Evolutionary conservation across 2,888 invertebrate species (phyloP), one percentile per base, ranked within the genome.

Genomic region (Cryptocephalus moraei): DNA sequence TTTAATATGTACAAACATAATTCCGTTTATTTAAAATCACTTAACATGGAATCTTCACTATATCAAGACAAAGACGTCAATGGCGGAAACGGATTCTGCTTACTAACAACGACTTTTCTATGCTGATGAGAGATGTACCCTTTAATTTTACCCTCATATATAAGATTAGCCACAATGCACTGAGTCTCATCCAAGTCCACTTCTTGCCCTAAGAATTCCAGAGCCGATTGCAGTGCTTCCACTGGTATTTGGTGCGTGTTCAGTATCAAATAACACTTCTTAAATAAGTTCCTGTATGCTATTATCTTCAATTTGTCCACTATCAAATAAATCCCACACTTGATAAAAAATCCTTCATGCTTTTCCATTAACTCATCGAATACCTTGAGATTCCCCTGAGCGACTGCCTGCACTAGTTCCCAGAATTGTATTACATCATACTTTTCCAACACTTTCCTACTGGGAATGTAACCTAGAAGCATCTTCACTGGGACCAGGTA

Each of bases 51-150:
- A 6, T 22, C 22, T 22, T 22, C 22, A 22, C 22, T 32, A 31
- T 32, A 31, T 44, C 36, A 48, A 32, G 73, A 76, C 56, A 83
- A 75, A 55, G 78, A 79, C 53, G 84, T 82, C 38, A 87, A 69
- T 10, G 81, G 73, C 4, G 97, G 97, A 69, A 99, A 99, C 1
- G 97, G 90, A 74, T 92, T 93, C 66, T 91, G 89, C 69, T 99
- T 99, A 62, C 95, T 95, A 41, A 99, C 89, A 42, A 99, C 97
- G 47, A 99, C 79, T 72, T 95, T 96, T 68, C 94, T 87, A 71
- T 99, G 96, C 60, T 91, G 90, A 73, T 93, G 88, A 1, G 96
- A 95, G 63, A 99, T 93, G 70, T 99, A 99, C 0, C 99, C 97
- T 69, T 96, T 96, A 59, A 99, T 92, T 75, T 93, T 95, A 22